Percentiles rank a stretch among this genome's conserved stretches.
Evolutionary conservation across 1,140 invertebrate species (phyloP).

Genomic region (Aphelinus certus): DNA sequence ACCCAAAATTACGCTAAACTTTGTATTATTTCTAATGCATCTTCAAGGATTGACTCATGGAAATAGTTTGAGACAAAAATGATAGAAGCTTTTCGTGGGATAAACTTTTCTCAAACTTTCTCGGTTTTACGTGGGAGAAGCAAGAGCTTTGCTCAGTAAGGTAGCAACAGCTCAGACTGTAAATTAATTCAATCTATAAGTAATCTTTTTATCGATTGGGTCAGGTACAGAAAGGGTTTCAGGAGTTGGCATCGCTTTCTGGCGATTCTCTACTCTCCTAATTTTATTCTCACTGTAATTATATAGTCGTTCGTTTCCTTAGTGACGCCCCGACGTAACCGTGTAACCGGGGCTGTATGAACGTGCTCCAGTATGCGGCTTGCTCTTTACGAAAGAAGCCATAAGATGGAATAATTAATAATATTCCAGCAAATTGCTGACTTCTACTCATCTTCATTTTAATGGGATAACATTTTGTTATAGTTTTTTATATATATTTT

Average conservation of each 20-base stretch:
- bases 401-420: slow-evolving; percentile 36
- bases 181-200: slow-evolving; percentile 26
- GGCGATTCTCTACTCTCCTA: background rate
- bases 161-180: background rate
- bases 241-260: background rate
- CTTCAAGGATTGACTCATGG: too few relatives aligned
- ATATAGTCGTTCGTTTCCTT: slow-evolving; percentile 11
- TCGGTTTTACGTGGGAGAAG: too few relatives aligned
- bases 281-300: slow-evolving; percentile 21
- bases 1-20: too few relatives aligned
- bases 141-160: too few relatives aligned
- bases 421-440: slow-evolving; percentile 16
- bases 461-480: too few relatives aligned
- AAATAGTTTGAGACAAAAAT: too few relatives aligned
- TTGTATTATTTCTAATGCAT: too few relatives aligned
- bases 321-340: slow-evolving; percentile 2
- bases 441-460: slow-evolving; percentile 31
- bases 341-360: too few relatives aligned
- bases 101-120: too few relatives aligned
- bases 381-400: slow-evolving; percentile 12
- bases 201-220: slow-evolving; percentile 18
- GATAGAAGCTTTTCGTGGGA: too few relatives aligned
- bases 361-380: background rate
- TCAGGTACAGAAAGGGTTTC: background rate
- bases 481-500: too few relatives aligned